These are phyloP conservation scores for Pogonus chalceus DNA, from an alignment of 1,140 invertebrate genomes.

Conservation along the genomic window DNA sequence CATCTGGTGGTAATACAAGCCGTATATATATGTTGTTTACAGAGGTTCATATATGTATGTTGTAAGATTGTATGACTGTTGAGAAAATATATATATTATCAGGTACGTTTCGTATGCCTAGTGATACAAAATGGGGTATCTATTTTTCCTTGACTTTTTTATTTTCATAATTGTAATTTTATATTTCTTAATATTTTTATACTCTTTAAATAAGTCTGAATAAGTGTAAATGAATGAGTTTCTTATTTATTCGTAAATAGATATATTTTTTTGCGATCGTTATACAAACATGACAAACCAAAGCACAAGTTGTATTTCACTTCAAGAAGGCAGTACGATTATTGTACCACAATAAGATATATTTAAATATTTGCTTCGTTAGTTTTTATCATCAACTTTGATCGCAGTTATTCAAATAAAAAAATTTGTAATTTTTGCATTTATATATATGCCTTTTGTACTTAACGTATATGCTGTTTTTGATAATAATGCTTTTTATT, in stretches of 20 bases:
- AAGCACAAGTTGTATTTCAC: neutral
- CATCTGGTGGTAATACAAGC: no score
- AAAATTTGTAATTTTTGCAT: no score
- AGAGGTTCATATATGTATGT: neutral
- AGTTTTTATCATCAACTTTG: neutral
- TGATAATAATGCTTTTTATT: no score
- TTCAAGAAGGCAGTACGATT: neutral
- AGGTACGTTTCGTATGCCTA: neutral
- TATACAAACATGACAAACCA: neutral
- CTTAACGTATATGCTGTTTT: no score
- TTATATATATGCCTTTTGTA: no score
- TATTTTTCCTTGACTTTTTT: neutral
- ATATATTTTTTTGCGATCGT: neutral
- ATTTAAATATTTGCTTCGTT: neutral
- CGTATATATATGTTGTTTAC: neutral
- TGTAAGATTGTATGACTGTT: neutral
- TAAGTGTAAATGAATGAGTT: neutral
- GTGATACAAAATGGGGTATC: neutral
- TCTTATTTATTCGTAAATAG: neutral
- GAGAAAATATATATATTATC: neutral
- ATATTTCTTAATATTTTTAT: conserved; percentile 6
- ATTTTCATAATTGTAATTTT: conserved; percentile 2
- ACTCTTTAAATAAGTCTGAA: conserved; percentile 4
- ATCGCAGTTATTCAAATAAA: no score
- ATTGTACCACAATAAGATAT: neutral